These are phyloP conservation scores for Elysia chlorotica DNA, from an alignment of 1,140 invertebrate species.

Conservation along the genomic window DNA sequence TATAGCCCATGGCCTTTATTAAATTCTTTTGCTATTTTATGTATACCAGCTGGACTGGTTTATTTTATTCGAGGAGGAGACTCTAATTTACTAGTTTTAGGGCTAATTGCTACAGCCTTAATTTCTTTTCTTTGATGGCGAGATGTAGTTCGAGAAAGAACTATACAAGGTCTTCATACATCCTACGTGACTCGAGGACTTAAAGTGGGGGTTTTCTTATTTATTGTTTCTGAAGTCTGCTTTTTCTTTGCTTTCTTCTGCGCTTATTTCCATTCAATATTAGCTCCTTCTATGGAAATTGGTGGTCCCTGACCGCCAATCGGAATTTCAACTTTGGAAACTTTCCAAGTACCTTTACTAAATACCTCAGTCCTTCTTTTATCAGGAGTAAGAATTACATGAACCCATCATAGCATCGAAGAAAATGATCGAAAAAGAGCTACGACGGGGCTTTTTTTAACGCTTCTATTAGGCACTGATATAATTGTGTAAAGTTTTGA, in stretches of 20 bases:
- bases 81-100: conserved; percentile 1
- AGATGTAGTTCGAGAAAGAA: conserved; percentile 60
- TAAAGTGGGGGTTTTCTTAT: conserved; percentile 69
- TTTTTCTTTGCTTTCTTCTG: conserved; percentile 72
- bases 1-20: conserved; percentile 1
- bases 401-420: conserved; percentile 67
- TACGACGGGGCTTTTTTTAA: conserved; percentile 63
- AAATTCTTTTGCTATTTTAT: not conserved
- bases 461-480: conserved; percentile 66
- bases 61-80: not conserved
- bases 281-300: conserved; percentile 70
- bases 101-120: conserved; percentile 55
- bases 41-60: not conserved
- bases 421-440: conserved; percentile 62
- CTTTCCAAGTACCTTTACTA: conserved; percentile 69
- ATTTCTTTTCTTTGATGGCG: conserved; percentile 71
- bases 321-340: conserved; percentile 69
- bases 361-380: conserved; percentile 63
- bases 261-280: conserved; percentile 70
- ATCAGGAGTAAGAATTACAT: conserved; percentile 67
- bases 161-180: conserved; percentile 51
- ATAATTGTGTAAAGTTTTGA: too few species aligned
- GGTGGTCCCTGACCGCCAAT: conserved; percentile 67
- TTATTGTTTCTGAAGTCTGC: conserved; percentile 58
- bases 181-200: conserved; percentile 49